Conservation (phyloP, 2,113 vertebrate species). For the Balaeniceps rex region DNA sequence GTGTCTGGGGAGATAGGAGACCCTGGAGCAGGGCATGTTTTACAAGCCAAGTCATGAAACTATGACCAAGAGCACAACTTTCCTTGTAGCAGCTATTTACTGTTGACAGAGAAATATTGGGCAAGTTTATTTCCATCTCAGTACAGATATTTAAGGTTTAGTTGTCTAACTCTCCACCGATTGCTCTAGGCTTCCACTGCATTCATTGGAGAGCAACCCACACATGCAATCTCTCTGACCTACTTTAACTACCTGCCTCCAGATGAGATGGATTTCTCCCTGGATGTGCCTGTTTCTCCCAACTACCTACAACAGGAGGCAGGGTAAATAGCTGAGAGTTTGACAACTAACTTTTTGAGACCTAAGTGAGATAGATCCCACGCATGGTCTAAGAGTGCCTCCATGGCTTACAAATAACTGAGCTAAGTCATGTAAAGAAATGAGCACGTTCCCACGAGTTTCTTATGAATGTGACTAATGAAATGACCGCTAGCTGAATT, state of each 20-base stretch:
- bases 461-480: neutral
- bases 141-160: neutral
- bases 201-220: neutral
- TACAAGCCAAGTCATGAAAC: constrained; percentile 32
- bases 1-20: constrained; percentile 12
- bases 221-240: neutral
- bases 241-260: neutral
- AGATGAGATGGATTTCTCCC: neutral
- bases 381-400: neutral
- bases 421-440: neutral
- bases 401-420: neutral
- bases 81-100: neutral
- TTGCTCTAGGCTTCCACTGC: neutral
- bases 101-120: neutral
- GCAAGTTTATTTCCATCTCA: neutral
- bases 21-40: neutral
- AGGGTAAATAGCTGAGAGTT: neutral
- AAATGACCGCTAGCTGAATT: neutral
- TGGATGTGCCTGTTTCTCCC: neutral
- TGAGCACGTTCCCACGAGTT: neutral
- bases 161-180: neutral
- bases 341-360: neutral
- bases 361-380: neutral
- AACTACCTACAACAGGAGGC: neutral
- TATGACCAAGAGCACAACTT: neutral